These are phyloP conservation scores for Drosophila pectinifera DNA, from an alignment of 1,140 invertebrate genomes.

Conservation along the genomic window DNA sequence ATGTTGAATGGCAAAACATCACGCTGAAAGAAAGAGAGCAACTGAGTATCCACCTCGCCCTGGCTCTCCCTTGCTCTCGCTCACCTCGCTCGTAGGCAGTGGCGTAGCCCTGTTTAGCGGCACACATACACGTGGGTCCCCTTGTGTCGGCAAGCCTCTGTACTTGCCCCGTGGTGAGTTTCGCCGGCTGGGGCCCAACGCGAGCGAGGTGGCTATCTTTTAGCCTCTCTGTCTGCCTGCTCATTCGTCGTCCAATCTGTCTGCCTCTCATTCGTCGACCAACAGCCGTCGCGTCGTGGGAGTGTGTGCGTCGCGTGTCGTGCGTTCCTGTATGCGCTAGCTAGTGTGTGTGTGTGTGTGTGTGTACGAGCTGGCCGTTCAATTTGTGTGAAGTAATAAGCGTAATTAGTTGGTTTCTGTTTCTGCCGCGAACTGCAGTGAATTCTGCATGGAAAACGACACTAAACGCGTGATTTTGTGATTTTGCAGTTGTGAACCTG, in stretches of 20 bases:
- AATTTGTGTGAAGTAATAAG: slow-evolving; percentile 81
- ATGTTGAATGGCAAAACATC: slow-evolving; percentile 62
- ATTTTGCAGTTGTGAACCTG: slow-evolving; percentile 34
- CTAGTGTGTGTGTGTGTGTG: slow-evolving; percentile 31
- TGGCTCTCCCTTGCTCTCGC: slow-evolving; percentile 14
- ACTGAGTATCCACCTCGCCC: slow-evolving; percentile 25
- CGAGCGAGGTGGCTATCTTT: slow-evolving; percentile 28
- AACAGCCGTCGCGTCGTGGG: slow-evolving; percentile 49
- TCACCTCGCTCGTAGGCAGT: slow-evolving; percentile 17
- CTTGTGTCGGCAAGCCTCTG: slow-evolving; percentile 31
- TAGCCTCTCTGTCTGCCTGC: slow-evolving; percentile 8
- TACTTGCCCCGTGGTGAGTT: slow-evolving; percentile 44
- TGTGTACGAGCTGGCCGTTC: slow-evolving; percentile 57
- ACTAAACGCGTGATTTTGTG: slow-evolving; percentile 51
- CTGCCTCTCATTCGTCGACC: slow-evolving; percentile 46
- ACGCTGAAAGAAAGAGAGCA: slow-evolving; percentile 46
- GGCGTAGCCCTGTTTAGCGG: slow-evolving; percentile 36
- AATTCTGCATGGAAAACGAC: slow-evolving; percentile 41
- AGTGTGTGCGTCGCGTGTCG: slow-evolving; percentile 40
- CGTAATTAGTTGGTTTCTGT: slow-evolving; percentile 72
- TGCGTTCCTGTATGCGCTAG: slow-evolving; percentile 8
- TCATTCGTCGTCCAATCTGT: slow-evolving; percentile 38
- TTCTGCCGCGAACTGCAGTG: slow-evolving; percentile 49
- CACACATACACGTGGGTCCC: slow-evolving; percentile 35
- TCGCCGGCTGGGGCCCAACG: slow-evolving; percentile 12